phyloP scores from a whole-genome alignment of 2,113 vertebrate species.

The Geococcyx californianus region DNA sequence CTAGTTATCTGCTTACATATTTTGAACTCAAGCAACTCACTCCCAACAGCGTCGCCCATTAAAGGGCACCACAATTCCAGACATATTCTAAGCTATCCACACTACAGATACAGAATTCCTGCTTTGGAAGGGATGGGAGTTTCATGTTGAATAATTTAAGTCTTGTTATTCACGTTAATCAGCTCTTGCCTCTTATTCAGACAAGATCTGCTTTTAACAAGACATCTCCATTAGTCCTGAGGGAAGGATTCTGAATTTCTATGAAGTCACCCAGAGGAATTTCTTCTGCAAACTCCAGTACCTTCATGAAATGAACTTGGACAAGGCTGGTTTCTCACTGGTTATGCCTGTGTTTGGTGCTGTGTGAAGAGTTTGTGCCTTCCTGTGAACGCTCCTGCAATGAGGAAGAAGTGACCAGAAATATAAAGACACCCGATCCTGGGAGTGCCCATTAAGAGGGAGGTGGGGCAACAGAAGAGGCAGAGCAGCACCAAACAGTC shows the following conservation, averaged over 20 bases:
- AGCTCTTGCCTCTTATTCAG: background rate
- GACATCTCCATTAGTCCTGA: background rate
- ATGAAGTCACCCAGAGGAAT: background rate
- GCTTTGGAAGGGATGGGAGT: background rate
- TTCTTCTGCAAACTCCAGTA: background rate
- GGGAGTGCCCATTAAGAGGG: background rate
- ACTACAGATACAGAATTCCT: background rate
- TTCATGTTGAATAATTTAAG: background rate
- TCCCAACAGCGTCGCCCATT: background rate
- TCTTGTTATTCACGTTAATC: background rate
- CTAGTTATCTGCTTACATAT: background rate
- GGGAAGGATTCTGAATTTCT: background rate
- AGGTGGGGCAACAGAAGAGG: background rate
- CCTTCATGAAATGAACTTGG: background rate
- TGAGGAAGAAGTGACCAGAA: background rate
- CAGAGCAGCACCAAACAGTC: background rate
- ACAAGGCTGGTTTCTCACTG: background rate
- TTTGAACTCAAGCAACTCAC: background rate
- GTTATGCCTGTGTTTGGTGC: background rate
- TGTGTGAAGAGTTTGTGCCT: background rate
- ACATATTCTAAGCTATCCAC: background rate
- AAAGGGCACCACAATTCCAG: background rate
- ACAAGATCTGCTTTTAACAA: background rate
- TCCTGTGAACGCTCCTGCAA: background rate
- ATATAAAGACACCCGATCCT: background rate